A percentile compares a stretch with the other conserved stretches of the same genome.
These are phyloP conservation scores for Parotocinclus haroldoi DNA, from an alignment of 2,797 vertebrate genomes.

Conservation along the genomic window DNA sequence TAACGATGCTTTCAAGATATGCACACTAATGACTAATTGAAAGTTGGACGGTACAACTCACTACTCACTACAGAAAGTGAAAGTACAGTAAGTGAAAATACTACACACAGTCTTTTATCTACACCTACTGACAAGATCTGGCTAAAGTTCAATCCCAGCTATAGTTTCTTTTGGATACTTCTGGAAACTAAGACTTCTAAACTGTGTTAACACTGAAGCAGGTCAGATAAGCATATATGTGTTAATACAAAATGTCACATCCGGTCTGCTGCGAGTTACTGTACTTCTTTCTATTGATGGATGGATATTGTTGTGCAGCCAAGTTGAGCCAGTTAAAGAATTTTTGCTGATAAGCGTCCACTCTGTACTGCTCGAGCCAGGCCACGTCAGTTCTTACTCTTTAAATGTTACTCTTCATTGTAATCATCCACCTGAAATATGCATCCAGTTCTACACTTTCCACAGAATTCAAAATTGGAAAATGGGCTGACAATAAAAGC, in stretches of 20 bases:
- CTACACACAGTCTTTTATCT: too few species aligned
- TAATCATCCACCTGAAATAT: constrained; percentile 2
- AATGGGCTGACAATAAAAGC: constrained; percentile 6
- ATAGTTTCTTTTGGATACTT: too few species aligned
- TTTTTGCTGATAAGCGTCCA: background rate
- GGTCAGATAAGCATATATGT: too few species aligned
- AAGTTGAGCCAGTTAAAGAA: constrained; percentile 3
- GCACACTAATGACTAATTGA: too few species aligned
- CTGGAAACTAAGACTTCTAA: too few species aligned
- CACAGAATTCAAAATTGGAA: constrained; percentile 19
- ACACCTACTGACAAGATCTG: too few species aligned
- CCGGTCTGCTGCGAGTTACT: background rate
- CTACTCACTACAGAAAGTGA: too few species aligned
- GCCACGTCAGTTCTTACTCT: background rate
- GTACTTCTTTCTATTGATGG: constrained; percentile 2
- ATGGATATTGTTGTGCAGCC: background rate
- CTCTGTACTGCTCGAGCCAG: background rate
- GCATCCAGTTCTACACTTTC: background rate
- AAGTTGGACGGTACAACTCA: too few species aligned
- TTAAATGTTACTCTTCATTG: background rate
- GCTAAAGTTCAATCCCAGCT: too few species aligned
- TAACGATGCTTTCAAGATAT: too few species aligned
- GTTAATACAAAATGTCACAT: background rate
- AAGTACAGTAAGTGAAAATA: too few species aligned
- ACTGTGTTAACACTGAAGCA: too few species aligned